phyloP scores from a whole-genome alignment of 2,113 vertebrate species.

The Dicerorhinus sumatrensis region DNA sequence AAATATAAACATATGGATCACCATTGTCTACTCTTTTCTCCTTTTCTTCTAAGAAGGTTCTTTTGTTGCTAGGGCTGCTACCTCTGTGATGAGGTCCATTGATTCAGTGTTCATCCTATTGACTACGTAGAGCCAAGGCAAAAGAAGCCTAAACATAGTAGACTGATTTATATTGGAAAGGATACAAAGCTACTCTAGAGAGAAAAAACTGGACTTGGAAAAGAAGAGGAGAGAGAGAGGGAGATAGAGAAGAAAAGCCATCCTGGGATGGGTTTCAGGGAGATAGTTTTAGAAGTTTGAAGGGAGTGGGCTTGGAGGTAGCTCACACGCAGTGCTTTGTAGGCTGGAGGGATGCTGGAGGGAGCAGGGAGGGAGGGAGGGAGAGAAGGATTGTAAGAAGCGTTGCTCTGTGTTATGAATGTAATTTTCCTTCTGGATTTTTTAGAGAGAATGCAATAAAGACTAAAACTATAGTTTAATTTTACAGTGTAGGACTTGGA shows the following conservation, averaged over 20 bases:
- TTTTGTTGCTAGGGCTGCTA: not conserved
- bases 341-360: not conserved
- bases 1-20: not conserved
- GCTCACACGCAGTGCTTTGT: not conserved
- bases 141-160: not conserved
- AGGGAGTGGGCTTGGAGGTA: not conserved
- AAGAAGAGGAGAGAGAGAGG: not conserved
- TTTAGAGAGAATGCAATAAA: conserved; percentile 61
- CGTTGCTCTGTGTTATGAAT: conserved; percentile 39
- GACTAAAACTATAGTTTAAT: conserved; percentile 56
- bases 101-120: not conserved
- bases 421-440: conserved; percentile 50
- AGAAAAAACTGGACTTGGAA: not conserved
- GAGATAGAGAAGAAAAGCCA: not conserved
- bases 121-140: not conserved
- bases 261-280: not conserved
- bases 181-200: not conserved
- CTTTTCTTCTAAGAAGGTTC: not conserved
- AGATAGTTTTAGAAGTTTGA: not conserved
- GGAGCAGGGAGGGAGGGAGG: not conserved
- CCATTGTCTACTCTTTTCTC: not conserved
- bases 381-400: not conserved
- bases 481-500: conserved; percentile 57
- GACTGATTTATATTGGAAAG: not conserved
- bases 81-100: not conserved